Base-by-base conservation (phyloP, 2,797 vertebrate species). In the Australoheros facetus region DNA sequence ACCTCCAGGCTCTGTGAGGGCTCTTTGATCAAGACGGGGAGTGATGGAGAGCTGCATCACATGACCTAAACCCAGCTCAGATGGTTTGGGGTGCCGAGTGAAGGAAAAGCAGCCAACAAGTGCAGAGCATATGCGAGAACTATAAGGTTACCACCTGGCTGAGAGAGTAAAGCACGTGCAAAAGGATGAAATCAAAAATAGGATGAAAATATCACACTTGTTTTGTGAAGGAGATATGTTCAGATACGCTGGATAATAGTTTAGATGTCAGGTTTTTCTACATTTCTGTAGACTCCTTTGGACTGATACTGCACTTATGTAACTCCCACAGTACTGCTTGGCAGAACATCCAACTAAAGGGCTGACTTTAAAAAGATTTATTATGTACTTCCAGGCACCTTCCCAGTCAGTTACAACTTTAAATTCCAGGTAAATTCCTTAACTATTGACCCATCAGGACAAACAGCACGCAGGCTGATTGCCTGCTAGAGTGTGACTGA, bases 401-500 rank as follows among this genome's bases (percentile, higher is more conserved):
- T 45, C 45, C 64, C 42, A 69, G 26, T 51, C 26, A 69, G 45
- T 5, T 17, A 51, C 17, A 13, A 30, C 45, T 69, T 69, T 12
- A 69, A 30, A 69, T 51, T 69, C 64, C 64, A 51, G 64, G 45
- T 69, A 69, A 30, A 17, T 12, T 69, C 26, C 45, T 28, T 30
- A n/a, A 69, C 32, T 12, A 12, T 19, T 69, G 64, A 69, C 64
- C 45, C 45, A 69, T 51, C 45, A 13, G 6, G 45, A 45, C 17
- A 73, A 56, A 45, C 16, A 4, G 7, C 79, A 54, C 58, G 23
- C 4, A 19, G 53, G 4, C 12, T n/a, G 39, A 57, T 70, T 23
- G 21, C 70, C 53, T 66, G 37, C 56, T 4, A 1, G 26, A 30
- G 57, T 23, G 56, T 56, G 76, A 86, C 9, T 58, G 78, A 79